Conservation (phyloP, 2,888 invertebrate genomes). For the Marasmarcha lunaedactyla region DNA sequence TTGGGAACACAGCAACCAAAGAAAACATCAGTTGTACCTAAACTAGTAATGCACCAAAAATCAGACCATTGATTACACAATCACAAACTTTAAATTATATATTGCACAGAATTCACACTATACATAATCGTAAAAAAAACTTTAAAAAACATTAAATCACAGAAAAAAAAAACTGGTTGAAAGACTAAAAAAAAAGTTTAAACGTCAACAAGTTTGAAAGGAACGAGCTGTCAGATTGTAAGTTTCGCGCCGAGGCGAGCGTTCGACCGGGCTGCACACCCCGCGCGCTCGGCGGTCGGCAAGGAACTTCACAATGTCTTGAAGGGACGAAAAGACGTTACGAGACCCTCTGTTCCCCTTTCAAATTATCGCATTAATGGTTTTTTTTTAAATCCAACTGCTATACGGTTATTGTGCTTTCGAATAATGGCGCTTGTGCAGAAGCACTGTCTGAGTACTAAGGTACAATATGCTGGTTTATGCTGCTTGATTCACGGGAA, state of each 20-base stretch:
- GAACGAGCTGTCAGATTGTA: slow-evolving; percentile 25
- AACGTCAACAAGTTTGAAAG: slow-evolving; percentile 12
- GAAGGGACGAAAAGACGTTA: slow-evolving; percentile 58
- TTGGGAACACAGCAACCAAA: no score
- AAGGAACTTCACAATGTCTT: slow-evolving; percentile 55
- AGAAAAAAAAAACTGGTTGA: neutral
- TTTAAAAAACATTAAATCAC: slow-evolving; percentile 11
- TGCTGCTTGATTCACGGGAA: no score
- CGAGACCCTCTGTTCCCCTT: slow-evolving; percentile 53
- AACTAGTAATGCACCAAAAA: no score
- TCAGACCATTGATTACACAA: no score
- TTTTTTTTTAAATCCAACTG: slow-evolving; percentile 27
- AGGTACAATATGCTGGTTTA: no score
- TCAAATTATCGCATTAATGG: slow-evolving; percentile 40
- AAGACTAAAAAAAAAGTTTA: neutral
- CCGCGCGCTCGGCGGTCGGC: slow-evolving; percentile 52
- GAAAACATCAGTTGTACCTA: no score
- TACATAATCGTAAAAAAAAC: slow-evolving; percentile 26
- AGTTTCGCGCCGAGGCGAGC: slow-evolving; percentile 31
- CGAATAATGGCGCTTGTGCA: neutral
- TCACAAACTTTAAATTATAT: no score
- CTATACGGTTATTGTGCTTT: slow-evolving; percentile 14
- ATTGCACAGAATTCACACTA: neutral
- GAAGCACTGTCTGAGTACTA: no score
- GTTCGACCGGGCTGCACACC: slow-evolving; percentile 33